Evolutionary conservation across 2,888 invertebrate species (phyloP).

Genomic region (Drosophila leonis): DNA sequence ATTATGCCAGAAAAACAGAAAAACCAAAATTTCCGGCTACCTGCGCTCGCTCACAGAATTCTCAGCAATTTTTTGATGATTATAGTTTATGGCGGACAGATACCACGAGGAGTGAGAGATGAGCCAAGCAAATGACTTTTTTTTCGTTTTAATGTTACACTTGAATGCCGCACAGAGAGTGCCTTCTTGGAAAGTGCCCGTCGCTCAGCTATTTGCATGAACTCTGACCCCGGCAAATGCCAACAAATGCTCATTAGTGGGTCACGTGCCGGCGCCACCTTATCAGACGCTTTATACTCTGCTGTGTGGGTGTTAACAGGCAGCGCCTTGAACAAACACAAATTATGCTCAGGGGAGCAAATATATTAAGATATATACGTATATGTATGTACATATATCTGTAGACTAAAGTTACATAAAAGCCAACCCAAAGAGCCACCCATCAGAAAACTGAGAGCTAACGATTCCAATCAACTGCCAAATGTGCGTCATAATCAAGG

Average conservation of each 20-base stretch:
- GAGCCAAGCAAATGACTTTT: constrained; percentile 55
- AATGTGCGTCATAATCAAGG: constrained; percentile 35
- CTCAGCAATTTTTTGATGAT: constrained; percentile 43
- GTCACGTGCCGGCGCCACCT: constrained; percentile 61
- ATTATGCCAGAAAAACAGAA: constrained; percentile 60
- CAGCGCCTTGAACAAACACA: constrained; percentile 51
- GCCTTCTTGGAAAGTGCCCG: constrained; percentile 30
- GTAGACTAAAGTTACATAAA: background rate
- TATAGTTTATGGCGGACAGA: constrained; percentile 47
- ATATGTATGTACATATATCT: background rate
- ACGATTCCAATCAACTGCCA: constrained; percentile 22
- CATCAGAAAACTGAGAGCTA: constrained; percentile 11
- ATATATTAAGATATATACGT: background rate
- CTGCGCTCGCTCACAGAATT: constrained; percentile 28
- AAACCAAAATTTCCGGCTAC: constrained; percentile 49
- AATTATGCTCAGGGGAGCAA: constrained; percentile 54
- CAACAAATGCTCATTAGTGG: constrained; percentile 66
- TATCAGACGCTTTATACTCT: constrained; percentile 34
- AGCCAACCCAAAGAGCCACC: background rate
- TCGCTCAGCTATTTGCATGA: constrained; percentile 43
- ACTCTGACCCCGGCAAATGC: constrained; percentile 9
- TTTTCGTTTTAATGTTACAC: constrained; percentile 44
- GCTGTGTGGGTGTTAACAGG: constrained; percentile 47
- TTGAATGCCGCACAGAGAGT: constrained; percentile 45
- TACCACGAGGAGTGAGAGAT: constrained; percentile 8